Evolutionary conservation across 2,113 vertebrate genomes (phyloP).

Genomic region (Oreochromis spilurus): DNA sequence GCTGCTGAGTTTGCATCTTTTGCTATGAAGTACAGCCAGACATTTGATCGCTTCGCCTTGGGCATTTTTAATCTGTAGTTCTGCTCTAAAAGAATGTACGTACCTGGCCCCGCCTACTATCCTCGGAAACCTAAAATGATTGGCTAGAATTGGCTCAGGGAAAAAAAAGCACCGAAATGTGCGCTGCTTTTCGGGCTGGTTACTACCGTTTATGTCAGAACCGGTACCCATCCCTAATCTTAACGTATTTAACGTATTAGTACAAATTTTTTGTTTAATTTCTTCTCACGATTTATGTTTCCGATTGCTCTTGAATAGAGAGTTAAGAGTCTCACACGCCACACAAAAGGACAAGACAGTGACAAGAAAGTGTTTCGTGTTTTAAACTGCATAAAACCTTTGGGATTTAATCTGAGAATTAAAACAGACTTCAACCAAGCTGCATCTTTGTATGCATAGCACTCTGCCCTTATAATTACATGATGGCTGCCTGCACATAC

Average conservation of each 20-base stretch:
- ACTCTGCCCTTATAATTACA: slow-evolving; percentile 12
- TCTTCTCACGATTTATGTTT: background rate
- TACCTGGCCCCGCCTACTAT: too few relatives aligned
- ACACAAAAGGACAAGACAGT: background rate
- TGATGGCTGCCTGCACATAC: slow-evolving; percentile 29
- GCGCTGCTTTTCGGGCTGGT: too few relatives aligned
- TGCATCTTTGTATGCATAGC: slow-evolving; percentile 3
- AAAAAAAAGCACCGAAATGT: too few relatives aligned
- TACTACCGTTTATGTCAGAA: too few relatives aligned
- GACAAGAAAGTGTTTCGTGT: background rate
- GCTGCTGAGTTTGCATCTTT: too few relatives aligned
- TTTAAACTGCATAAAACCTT: background rate
- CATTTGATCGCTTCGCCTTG: too few relatives aligned
- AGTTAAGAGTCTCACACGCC: background rate
- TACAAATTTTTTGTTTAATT: background rate
- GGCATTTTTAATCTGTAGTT: too few relatives aligned
- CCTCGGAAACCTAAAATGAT: too few relatives aligned
- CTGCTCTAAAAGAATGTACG: too few relatives aligned
- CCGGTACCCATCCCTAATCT: too few relatives aligned
- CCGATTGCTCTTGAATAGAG: background rate
- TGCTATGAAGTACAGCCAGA: too few relatives aligned
- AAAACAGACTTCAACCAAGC: slow-evolving; percentile 7
- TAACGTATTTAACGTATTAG: background rate
- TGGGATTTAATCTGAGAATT: background rate
- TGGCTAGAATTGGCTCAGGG: too few relatives aligned